Evolutionary conservation across 2,113 vertebrate species (phyloP).

Genomic region (Crotalus viridis): DNA sequence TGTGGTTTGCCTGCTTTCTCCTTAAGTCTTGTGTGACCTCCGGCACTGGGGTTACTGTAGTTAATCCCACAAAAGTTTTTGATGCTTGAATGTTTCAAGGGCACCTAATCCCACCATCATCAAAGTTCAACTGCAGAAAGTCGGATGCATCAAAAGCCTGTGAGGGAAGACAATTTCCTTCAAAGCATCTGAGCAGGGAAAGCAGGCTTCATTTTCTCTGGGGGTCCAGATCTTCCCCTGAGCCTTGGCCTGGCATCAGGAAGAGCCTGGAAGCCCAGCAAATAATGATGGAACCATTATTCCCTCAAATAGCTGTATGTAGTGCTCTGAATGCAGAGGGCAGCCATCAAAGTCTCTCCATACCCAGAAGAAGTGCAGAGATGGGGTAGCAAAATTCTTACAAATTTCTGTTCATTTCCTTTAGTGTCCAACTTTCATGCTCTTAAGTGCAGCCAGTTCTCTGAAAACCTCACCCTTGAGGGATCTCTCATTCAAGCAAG

Average conservation of each 20-base stretch:
- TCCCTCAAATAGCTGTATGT: background rate
- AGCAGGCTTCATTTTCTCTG: background rate
- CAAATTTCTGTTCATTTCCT: background rate
- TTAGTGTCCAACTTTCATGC: background rate
- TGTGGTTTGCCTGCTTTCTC: background rate
- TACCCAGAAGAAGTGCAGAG: background rate
- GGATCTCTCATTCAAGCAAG: background rate
- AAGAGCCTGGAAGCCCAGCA: background rate
- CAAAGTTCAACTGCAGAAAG: background rate
- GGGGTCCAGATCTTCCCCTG: background rate
- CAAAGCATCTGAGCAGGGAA: background rate
- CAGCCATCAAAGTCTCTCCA: background rate
- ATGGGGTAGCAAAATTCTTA: background rate
- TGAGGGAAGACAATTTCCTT: background rate
- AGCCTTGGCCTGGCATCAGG: background rate
- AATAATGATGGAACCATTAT: slow-evolving; percentile 17
- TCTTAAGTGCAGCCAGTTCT: background rate
- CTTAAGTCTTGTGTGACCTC: background rate
- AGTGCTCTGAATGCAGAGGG: background rate
- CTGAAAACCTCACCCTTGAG: background rate
- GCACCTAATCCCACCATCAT: background rate
- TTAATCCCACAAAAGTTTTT: background rate
- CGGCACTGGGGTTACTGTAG: background rate
- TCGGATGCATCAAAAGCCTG: background rate
- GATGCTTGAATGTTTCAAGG: background rate